Conservation (phyloP, 2,797 vertebrate species). For the Falco columbarius region DNA sequence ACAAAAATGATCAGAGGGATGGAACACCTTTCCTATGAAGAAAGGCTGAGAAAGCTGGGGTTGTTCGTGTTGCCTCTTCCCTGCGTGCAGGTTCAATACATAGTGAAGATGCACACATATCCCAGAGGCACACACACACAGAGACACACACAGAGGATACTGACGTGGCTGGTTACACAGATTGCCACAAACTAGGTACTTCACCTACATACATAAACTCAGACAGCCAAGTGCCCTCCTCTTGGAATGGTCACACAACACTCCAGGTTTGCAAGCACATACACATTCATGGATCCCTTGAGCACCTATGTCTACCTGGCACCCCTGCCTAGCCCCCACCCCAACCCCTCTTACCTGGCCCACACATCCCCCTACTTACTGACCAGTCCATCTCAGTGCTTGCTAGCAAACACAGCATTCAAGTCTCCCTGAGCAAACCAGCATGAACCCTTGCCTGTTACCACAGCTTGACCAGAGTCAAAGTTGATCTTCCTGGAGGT, state of each 20-base stretch:
- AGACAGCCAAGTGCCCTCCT: neutral
- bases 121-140: neutral
- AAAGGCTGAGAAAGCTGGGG: neutral
- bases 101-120: neutral
- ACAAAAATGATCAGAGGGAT: too few relatives aligned
- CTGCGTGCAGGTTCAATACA: neutral
- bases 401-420: neutral
- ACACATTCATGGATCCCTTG: neutral
- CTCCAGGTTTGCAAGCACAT: neutral
- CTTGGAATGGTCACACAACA: neutral
- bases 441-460: neutral
- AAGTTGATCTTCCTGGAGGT: neutral
- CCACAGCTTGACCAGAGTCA: too few relatives aligned
- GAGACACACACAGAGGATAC: neutral
- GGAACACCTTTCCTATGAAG: too few relatives aligned
- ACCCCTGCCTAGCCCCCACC: too few relatives aligned
- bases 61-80: neutral
- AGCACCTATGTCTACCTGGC: neutral
- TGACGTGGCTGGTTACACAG: neutral
- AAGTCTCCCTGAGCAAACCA: neutral
- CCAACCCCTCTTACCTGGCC: neutral
- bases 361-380: neutral
- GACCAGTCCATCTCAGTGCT: rapidly evolving
- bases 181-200: neutral
- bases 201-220: neutral